Evolutionary conservation across 2,113 vertebrate species (phyloP).

Genomic region (Butorides virescens): DNA sequence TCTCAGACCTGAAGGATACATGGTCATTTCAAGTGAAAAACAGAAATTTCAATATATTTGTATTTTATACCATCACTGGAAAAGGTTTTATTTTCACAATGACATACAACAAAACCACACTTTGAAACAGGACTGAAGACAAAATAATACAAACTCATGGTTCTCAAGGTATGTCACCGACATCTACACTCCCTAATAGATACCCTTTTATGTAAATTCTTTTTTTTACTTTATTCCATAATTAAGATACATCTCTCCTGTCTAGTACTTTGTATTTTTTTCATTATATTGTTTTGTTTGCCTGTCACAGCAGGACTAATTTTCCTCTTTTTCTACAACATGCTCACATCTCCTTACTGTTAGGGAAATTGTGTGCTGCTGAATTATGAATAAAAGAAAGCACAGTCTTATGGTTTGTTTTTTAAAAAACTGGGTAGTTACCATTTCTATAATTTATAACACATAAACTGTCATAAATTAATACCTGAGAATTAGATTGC

Average conservation of each 20-base stretch:
- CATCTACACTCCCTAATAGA: neutral
- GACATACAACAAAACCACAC: neutral
- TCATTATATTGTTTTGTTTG: neutral
- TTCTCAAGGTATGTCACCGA: neutral
- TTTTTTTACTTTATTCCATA: neutral
- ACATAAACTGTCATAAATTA: neutral
- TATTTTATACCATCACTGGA: neutral
- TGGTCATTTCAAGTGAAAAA: neutral
- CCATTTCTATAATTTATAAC: neutral
- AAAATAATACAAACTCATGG: neutral
- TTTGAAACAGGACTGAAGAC: neutral
- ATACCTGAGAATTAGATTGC: neutral
- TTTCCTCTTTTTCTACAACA: neutral
- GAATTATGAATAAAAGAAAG: neutral
- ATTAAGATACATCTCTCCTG: neutral
- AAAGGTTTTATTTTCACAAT: neutral
- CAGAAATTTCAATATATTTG: neutral
- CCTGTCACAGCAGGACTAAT: neutral
- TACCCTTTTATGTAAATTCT: neutral
- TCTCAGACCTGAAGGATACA: neutral
- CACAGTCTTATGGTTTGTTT: neutral
- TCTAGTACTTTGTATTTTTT: neutral
- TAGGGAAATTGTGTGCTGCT: neutral
- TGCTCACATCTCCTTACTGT: neutral
- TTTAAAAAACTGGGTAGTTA: neutral